Conservation (phyloP, 2,888 invertebrate species). For the Aphidoletes aphidimyza region DNA sequence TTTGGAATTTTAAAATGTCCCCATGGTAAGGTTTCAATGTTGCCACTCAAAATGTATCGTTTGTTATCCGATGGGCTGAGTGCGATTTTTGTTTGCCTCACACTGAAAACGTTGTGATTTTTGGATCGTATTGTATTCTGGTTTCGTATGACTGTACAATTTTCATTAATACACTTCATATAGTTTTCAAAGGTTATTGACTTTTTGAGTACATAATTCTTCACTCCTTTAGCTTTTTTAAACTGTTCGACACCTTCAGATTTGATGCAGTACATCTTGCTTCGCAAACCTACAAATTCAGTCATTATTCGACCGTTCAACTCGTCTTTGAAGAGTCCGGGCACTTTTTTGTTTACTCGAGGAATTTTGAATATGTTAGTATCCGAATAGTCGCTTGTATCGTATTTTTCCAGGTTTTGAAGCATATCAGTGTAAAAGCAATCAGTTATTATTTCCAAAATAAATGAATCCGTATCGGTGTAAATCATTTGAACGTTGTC, state of each 20-base stretch:
- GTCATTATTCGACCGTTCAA: constrained; percentile 60
- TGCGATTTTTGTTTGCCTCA: constrained; percentile 56
- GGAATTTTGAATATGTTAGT: constrained; percentile 59
- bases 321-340: constrained; percentile 62
- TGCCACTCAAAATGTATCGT: constrained; percentile 63
- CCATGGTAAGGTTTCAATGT: constrained; percentile 58
- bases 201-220: constrained; percentile 56
- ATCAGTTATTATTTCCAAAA: constrained; percentile 56
- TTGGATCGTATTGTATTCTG: neutral
- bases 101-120: neutral
- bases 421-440: constrained; percentile 57
- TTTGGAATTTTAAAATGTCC: constrained; percentile 62
- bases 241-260: constrained; percentile 56
- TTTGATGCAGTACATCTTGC: constrained; percentile 60
- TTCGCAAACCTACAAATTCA: constrained; percentile 61
- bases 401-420: constrained; percentile 56
- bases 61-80: constrained; percentile 59
- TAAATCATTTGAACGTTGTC: constrained; percentile 55
- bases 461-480: constrained; percentile 57
- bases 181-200: constrained; percentile 56
- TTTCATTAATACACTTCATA: constrained; percentile 52
- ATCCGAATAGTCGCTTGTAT: constrained; percentile 57
- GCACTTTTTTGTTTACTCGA: constrained; percentile 60
- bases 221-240: constrained; percentile 59
- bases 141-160: too few species aligned